Base-by-base conservation (phyloP, 1,140 invertebrate species). In the Ceratina japonica region DNA sequence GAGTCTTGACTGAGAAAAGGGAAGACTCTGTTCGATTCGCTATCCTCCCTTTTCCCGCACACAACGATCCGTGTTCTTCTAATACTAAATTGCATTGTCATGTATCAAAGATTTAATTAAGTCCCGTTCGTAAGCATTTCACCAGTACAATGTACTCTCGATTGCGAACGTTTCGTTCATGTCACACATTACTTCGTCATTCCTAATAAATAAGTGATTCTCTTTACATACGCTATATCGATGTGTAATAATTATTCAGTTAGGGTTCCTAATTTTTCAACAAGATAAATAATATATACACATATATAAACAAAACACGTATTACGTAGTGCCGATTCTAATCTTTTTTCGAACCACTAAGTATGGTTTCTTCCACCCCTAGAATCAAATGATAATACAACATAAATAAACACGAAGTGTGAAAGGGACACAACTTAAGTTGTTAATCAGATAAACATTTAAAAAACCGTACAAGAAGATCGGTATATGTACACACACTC, bases 41-140 rank as follows among this genome's bases (percentile, higher is more conserved):
- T 54, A 78, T 78, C 69, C 31, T 78, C 75, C 75, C 59, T 78
- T 72, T 72, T 63, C 69, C 75, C 72, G 75, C 59, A 78, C 75
- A 78, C 59, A 69, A 69, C 37, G 54, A 51, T 51, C 64, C 27
- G 12, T 7, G 63, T 31, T 16, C 0, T 70, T 52, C 51, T 52
- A 54, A 70, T 37, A 13, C 63, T 70, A 71, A 44, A 62, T 52
- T 61, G 8, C 44, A 70, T 37, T 77, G 44, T 70, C 27, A 69
- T 61, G n/a, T 52, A 7, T 37, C 4, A 59, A 0, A 66, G n/a
- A 61, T 44, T 44, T 37, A 64, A 56, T 73, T 8, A 37, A 68
- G 12, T 20, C 16, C 15, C 7, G 27, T 62, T 70, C 49, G 27
- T 70, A 77, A 37, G 31, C 12, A 37, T 54, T 37, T 71, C 10